phyloP scores from a whole-genome alignment of 2,888 invertebrate genomes.

The Calliphora vomitoria region DNA sequence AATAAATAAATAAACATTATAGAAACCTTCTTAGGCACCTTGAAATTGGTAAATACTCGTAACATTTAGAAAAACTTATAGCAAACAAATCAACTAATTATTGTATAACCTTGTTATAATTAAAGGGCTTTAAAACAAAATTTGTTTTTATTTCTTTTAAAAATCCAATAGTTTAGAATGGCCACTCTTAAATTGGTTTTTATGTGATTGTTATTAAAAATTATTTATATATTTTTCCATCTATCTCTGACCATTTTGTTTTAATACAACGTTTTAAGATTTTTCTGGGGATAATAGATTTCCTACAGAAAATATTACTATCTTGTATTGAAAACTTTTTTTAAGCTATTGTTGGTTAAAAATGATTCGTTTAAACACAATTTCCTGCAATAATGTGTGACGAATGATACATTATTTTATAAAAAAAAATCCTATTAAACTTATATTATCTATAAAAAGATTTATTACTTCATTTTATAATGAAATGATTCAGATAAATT shows the following conservation, averaged over 20 bases:
- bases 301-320: constrained; percentile 17
- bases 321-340: background rate
- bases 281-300: constrained; percentile 17
- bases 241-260: background rate
- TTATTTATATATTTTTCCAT: background rate
- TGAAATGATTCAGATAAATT: background rate
- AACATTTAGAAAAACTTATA: background rate
- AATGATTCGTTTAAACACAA: constrained; percentile 29
- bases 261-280: constrained; percentile 31
- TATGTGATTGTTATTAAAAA: background rate
- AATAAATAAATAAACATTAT: background rate
- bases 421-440: constrained; percentile 16
- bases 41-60: background rate
- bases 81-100: background rate
- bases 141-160: background rate
- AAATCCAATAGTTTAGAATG: background rate
- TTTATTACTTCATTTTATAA: background rate
- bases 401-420: constrained; percentile 5
- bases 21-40: background rate
- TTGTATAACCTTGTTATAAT: background rate
- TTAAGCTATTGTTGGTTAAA: background rate
- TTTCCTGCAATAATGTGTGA: constrained; percentile 6
- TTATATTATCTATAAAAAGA: constrained; percentile 1
- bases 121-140: background rate
- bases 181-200: background rate